Percentiles rank a stretch among this genome's conserved stretches.
phyloP scores from a whole-genome alignment of 2,797 vertebrate species.

The Trachops cirrhosus region DNA sequence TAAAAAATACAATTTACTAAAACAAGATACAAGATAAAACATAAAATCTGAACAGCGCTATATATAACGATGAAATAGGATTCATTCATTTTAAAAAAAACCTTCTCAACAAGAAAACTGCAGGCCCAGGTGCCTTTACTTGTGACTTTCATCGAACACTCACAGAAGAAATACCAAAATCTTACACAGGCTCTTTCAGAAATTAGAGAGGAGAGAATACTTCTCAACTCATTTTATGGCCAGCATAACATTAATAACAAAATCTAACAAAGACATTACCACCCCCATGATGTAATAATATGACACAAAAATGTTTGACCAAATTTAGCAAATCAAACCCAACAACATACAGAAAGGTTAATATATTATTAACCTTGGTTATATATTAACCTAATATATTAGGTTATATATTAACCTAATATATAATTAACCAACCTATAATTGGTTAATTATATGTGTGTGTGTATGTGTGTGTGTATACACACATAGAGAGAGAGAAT shows the following conservation, averaged over 20 bases:
- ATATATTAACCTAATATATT: no score
- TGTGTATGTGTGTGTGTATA: no score
- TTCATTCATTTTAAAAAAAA: slow-evolving; percentile 25
- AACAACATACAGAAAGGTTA: neutral
- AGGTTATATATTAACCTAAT: no score
- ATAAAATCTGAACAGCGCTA: neutral
- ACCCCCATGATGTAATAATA: neutral
- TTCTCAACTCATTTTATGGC: neutral
- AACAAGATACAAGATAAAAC: neutral
- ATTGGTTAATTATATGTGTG: no score
- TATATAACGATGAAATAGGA: neutral
- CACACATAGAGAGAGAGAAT: no score
- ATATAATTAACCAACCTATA: no score
- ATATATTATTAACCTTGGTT: neutral
- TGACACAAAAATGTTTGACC: neutral
- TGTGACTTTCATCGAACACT: neutral
- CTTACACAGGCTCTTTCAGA: neutral
- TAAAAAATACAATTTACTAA: neutral
- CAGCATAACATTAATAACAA: neutral
- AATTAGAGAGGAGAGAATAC: neutral
- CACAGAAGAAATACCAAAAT: neutral
- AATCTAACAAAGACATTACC: neutral
- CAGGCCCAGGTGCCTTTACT: neutral
- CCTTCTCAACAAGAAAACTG: neutral
- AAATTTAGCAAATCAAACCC: slow-evolving; percentile 1